These are phyloP conservation scores for Cairina moschata DNA, from an alignment of 2,113 vertebrate genomes.

Conservation along the genomic window DNA sequence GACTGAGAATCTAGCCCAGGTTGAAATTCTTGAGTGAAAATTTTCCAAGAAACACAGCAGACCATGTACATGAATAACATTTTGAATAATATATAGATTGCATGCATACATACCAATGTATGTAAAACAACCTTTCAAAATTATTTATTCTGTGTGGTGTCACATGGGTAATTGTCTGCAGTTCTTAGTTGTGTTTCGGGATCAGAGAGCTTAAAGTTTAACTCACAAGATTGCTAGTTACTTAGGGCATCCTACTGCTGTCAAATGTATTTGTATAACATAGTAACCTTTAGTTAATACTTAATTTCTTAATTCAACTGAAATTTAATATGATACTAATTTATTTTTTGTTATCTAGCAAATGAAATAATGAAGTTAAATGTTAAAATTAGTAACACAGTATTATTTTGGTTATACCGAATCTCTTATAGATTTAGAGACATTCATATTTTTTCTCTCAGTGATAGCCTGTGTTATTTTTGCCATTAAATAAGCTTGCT, in stretches of 20 bases:
- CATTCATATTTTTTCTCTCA: background rate
- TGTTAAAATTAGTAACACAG: background rate
- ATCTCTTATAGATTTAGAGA: background rate
- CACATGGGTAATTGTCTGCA: background rate
- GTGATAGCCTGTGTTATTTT: background rate
- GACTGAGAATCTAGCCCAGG: background rate
- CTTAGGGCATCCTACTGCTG: background rate
- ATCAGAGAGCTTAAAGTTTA: background rate
- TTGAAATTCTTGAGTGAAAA: background rate
- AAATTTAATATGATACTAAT: background rate
- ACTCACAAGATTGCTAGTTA: background rate
- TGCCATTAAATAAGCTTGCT: background rate
- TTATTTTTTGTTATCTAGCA: background rate
- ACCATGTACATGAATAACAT: background rate
- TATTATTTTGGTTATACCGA: background rate
- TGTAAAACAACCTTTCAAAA: background rate
- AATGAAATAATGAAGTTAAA: background rate
- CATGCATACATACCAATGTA: fast-evolving
- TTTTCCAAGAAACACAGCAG: background rate
- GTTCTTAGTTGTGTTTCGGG: background rate
- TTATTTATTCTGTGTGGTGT: background rate
- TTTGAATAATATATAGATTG: background rate
- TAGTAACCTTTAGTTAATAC: background rate
- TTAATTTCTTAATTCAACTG: background rate
- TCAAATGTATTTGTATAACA: background rate